These are phyloP conservation scores for Coecobrya sp. DNA, from an alignment of 2,888 invertebrate species.

Conservation along the genomic window DNA sequence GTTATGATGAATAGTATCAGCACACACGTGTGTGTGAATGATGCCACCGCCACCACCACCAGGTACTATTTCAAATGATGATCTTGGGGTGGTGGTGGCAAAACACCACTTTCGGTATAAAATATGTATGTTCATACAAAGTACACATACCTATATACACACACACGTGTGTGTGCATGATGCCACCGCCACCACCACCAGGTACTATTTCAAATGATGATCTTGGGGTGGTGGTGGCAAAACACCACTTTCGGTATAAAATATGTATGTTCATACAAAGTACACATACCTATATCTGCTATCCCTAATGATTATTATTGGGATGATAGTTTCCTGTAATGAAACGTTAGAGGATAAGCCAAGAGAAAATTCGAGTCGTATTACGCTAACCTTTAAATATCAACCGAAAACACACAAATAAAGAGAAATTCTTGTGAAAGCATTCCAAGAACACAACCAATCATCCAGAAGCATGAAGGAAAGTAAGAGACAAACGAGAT, in stretches of 20 bases:
- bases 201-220: background rate
- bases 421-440: slow-evolving; percentile 8
- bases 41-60: background rate
- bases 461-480: background rate
- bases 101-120: background rate
- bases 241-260: background rate
- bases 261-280: too few relatives aligned
- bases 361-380: slow-evolving; percentile 35
- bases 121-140: too few relatives aligned
- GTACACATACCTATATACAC: too few relatives aligned
- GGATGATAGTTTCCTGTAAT: background rate
- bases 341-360: background rate
- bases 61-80: background rate
- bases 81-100: background rate
- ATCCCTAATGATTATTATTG: background rate
- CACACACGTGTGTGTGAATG: slow-evolving; percentile 10
- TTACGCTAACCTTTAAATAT: slow-evolving; percentile 10
- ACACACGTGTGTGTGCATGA: slow-evolving; percentile 13
- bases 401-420: background rate
- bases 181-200: background rate
- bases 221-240: background rate
- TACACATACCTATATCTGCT: background rate
- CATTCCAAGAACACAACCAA: slow-evolving; percentile 10
- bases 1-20: slow-evolving; percentile 44
- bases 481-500: background rate